phyloP scores from a whole-genome alignment of 2,888 invertebrate genomes.

The Macaria notata region DNA sequence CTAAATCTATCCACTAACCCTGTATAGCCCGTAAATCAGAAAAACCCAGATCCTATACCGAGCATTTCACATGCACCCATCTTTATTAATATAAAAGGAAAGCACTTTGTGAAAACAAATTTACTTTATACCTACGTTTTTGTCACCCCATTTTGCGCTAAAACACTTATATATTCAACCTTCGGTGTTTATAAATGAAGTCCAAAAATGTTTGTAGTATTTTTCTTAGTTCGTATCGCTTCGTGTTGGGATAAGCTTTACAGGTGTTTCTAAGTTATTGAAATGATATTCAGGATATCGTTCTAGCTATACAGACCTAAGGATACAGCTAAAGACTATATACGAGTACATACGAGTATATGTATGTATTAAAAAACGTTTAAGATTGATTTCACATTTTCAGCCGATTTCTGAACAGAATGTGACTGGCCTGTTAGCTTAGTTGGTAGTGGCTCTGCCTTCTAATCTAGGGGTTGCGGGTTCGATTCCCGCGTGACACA shows the following conservation, averaged over 20 bases:
- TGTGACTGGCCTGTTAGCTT: too few species aligned
- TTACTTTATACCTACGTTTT: conserved; percentile 27
- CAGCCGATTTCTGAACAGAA: too few species aligned
- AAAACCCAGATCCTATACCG: conserved; percentile 15
- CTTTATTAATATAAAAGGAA: conserved; percentile 22
- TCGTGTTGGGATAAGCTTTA: conserved; percentile 17
- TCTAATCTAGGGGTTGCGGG: too few species aligned
- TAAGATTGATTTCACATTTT: too few species aligned
- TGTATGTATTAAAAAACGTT: too few species aligned
- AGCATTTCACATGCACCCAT: conserved; percentile 15
- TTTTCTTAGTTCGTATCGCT: conserved; percentile 13
- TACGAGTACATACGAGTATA: too few species aligned
- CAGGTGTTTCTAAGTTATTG: conserved; percentile 33
- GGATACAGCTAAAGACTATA: too few species aligned
- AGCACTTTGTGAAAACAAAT: conserved; percentile 27
- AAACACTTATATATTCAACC: neutral
- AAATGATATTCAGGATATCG: conserved; percentile 27
- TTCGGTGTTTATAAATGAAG: neutral
- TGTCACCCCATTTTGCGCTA: conserved; percentile 24
- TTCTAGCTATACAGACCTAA: too few species aligned
- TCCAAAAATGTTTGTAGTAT: conserved; percentile 1
- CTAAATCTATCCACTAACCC: neutral
- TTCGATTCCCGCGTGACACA: too few species aligned
- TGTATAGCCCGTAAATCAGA: conserved; percentile 18
- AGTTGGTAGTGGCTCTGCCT: too few species aligned